Conservation (phyloP, 2,888 invertebrate species). For the Bedellia somnulentella region DNA sequence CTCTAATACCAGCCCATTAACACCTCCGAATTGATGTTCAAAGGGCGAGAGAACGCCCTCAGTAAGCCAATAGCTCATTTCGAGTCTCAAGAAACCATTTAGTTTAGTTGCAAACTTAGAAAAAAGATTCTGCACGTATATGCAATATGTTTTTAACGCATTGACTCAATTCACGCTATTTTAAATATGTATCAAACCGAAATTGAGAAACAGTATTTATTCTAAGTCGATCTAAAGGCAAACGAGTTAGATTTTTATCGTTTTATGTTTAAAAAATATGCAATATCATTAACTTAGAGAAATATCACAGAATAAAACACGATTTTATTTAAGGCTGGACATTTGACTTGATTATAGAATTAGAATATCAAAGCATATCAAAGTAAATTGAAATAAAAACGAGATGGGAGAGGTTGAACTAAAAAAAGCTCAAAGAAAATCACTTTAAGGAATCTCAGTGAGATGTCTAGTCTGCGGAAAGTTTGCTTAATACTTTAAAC, state of each 20-base stretch:
- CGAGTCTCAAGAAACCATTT: slow-evolving; percentile 31
- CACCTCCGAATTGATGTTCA: slow-evolving; percentile 39
- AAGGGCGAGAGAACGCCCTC: slow-evolving; percentile 33
- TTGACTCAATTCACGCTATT: neutral
- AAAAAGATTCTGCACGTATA: slow-evolving; percentile 17
- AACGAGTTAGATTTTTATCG: neutral
- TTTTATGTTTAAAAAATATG: neutral
- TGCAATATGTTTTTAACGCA: neutral
- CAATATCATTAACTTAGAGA: neutral
- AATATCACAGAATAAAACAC: neutral
- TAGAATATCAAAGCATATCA: neutral
- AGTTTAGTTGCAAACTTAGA: slow-evolving; percentile 37
- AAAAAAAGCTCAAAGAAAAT: no score
- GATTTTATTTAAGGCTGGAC: no score
- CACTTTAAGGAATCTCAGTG: slow-evolving; percentile 37
- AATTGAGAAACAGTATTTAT: neutral
- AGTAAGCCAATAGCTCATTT: slow-evolving; percentile 16
- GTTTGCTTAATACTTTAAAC: slow-evolving; percentile 58
- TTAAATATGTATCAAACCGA: neutral
- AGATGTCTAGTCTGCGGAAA: slow-evolving; percentile 33
- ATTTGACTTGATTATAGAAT: neutral
- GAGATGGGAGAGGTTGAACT: slow-evolving; percentile 2
- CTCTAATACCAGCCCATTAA: slow-evolving; percentile 43
- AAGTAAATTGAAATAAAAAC: neutral
- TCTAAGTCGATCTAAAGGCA: neutral